Conservation (phyloP, 2,888 invertebrate species). For the Ceraclea dissimilis region DNA sequence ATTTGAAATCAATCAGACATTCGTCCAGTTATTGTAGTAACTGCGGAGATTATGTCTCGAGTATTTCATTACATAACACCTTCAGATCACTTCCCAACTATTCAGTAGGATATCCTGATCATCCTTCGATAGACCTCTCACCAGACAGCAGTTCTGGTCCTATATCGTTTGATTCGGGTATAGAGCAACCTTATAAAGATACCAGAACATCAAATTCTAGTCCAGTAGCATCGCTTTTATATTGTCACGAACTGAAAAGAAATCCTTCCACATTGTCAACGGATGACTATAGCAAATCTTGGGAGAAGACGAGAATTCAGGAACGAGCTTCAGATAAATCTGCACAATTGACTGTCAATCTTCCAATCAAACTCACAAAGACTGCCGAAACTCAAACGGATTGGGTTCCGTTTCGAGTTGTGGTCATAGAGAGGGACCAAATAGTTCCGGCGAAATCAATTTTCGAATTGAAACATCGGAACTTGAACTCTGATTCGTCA, state of each 20-base stretch:
- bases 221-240: slow-evolving; percentile 18
- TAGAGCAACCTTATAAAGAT: slow-evolving; percentile 25
- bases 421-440: slow-evolving; percentile 21
- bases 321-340: slow-evolving; percentile 6
- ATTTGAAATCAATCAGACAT: slow-evolving; percentile 13
- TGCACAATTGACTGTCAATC: slow-evolving; percentile 5
- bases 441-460: slow-evolving; percentile 16
- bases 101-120: slow-evolving; percentile 12
- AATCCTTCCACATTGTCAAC: slow-evolving; percentile 15
- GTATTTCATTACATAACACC: slow-evolving; percentile 12
- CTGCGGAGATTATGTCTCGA: slow-evolving; percentile 23
- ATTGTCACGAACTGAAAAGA: slow-evolving; percentile 8
- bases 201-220: slow-evolving; percentile 25
- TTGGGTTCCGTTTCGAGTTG: slow-evolving; percentile 18
- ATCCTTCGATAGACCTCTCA: slow-evolving; percentile 21
- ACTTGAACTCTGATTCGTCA: slow-evolving; percentile 7
- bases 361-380: slow-evolving; percentile 17
- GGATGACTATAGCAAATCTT: slow-evolving; percentile 13
- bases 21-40: slow-evolving; percentile 21
- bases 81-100: slow-evolving; percentile 24
- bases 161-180: slow-evolving; percentile 27
- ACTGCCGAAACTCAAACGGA: slow-evolving; percentile 25
- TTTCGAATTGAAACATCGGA: slow-evolving; percentile 12
- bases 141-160: slow-evolving; percentile 26
- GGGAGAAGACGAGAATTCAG: slow-evolving; percentile 8